These are phyloP conservation scores for Mobula hypostoma DNA, from an alignment of 2,113 vertebrate species.

Conservation along the genomic window DNA sequence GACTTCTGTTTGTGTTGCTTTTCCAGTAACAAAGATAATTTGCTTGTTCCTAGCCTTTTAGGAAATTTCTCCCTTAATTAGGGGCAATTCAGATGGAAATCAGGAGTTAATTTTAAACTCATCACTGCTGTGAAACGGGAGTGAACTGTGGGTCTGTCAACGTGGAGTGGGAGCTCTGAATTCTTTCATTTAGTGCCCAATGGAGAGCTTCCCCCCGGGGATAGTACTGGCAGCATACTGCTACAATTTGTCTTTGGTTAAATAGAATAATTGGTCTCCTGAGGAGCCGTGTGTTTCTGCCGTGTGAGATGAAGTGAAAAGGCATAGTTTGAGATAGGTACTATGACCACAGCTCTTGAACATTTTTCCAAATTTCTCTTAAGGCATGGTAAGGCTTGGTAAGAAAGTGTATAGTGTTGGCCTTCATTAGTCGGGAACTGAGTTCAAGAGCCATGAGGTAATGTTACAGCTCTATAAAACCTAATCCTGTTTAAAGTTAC, in stretches of 20 bases:
- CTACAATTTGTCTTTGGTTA: not conserved
- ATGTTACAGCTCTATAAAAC: too few relatives aligned
- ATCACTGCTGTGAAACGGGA: not conserved
- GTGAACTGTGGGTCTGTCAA: not conserved
- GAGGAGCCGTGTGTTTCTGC: constrained; percentile 7
- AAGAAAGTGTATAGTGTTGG: too few relatives aligned
- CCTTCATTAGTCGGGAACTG: too few relatives aligned
- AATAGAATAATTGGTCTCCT: constrained; percentile 29
- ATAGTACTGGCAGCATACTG: not conserved
- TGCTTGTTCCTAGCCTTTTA: not conserved
- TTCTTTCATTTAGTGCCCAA: not conserved
- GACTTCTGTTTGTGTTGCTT: not conserved
- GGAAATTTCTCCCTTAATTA: constrained; percentile 31
- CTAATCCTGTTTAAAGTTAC: too few relatives aligned
- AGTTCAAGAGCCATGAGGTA: too few relatives aligned
- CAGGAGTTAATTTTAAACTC: constrained; percentile 13
- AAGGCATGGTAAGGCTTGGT: too few relatives aligned
- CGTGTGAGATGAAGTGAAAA: not conserved
- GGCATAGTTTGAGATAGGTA: not conserved
- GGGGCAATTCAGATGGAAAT: constrained; percentile 17
- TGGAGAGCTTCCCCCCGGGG: not conserved
- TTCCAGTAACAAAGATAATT: constrained; percentile 3
- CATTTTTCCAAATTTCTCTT: not conserved
- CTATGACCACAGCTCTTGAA: not conserved
- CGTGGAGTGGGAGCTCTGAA: too few relatives aligned